Evolutionary conservation across 2,797 vertebrate genomes (phyloP), one percentile per base, ranked within the genome.

Genomic region (Sebastes minor): DNA sequence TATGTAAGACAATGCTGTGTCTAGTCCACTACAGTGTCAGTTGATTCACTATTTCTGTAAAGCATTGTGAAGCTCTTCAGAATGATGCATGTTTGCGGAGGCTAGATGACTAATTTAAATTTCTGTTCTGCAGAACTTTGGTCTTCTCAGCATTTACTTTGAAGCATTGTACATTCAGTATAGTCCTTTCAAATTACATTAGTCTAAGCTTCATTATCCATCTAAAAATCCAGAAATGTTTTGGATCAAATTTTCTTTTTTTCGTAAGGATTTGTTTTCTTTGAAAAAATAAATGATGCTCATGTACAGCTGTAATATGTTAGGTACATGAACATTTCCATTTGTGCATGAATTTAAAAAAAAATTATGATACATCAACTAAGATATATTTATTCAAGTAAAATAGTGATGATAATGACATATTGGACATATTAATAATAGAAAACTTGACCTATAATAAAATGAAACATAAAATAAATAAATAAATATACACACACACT

Each of bases 91-190:
- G 64, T 66, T 73, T 82, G 61, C 25, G 23, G 57, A 71, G 71
- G 77, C 77, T 71, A 3, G 55, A 74, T 80, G 61, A 88, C 60
- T 80, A 74, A 71, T 78, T 73, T 32, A 57, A 75, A 81, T 20
- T 61, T 23, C 61, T 73, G 12, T 49, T 76, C 57, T 67, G 35
- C 59, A 69, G 22, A 71, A 49, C 25, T 66, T 73, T 70, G 55
- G 25, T 63, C 20, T 16, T 20, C 59, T 80, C 33, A 72, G 52
- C 28, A 8, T 71, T 85, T 68, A 49, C 42, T 74, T 79, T 49
- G 27, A 71, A 67, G 60, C 0, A 1, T n/a, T 76, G 71, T 33
- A 33, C 16, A 76, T 16, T 67, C 52, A 64, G 32, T 63, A 46
- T 18, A 56, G 32, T 60, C 42, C 11, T 65, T 25, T 61, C 12